Evolutionary conservation across 2,888 invertebrate genomes (phyloP), one percentile per base, ranked within the genome.

Genomic region (Exocentrus adspersus): DNA sequence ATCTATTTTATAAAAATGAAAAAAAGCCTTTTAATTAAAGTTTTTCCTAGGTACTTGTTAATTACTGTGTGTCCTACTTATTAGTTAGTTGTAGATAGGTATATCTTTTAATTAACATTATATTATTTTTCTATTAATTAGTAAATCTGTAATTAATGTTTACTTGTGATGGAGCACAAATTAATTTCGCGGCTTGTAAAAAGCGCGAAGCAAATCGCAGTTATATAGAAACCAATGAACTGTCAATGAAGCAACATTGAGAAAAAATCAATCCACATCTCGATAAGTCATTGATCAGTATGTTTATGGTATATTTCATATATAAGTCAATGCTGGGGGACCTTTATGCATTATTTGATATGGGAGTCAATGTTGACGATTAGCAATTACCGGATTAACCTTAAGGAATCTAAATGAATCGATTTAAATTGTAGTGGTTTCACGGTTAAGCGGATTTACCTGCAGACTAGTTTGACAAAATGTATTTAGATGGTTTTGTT

Each of bases 301-400:
- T 32, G 51, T 48, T 66, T 62, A 67, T 68, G 71, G 65, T 69
- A 68, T 64, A 59, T 41, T 70, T 69, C 50, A 60, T 67, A 71
- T 65, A 59, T 60, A 65, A 71, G 71, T 67, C 72, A 72, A 70
- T 72, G 72, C 66, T 70, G 59, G 46, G 61, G 58, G 64, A 65
- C 57, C 53, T 64, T 70, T 70, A 72, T 72, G 73, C 68, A 65
- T 70, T 64, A 65, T 57, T 71, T 72, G 67, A 51, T 62, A 73
- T 68, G 56, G 62, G 68, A 75, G 72, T 72, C 75, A 75, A 75
- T 75, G 74, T 73, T 73, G 66, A 53, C 3, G 16, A 2, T 21
- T 37, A 14, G 53, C 37, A 53, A 53, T 16, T 41, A 20, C 20
- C 16, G 41, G 16, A 57, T 20, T 46, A 57, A 46, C 56, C 45